Evolutionary conservation across 2,113 vertebrate species (phyloP).

Genomic region (Psittacula cyanocephala): DNA sequence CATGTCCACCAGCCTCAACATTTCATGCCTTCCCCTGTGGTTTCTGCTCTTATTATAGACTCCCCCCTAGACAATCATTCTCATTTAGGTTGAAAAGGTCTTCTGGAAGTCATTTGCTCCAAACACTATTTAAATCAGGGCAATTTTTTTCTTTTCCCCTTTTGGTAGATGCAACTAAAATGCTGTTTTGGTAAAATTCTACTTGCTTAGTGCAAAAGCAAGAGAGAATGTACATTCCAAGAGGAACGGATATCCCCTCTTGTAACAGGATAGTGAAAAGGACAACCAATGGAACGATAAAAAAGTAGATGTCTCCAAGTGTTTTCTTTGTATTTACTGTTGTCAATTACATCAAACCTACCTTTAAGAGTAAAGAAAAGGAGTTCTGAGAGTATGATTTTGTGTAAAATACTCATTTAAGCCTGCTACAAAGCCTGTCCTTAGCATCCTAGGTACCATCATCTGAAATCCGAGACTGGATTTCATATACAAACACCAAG

Average conservation of each 20-base stretch:
- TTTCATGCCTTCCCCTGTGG: background rate
- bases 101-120: background rate
- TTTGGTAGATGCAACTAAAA: background rate
- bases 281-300: background rate
- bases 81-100: background rate
- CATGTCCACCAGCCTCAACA: rapidly evolving
- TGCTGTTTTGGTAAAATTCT: background rate
- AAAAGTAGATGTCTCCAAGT: background rate
- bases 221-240: background rate
- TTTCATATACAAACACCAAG: background rate
- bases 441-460: background rate
- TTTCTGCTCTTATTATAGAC: background rate
- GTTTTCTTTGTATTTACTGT: background rate
- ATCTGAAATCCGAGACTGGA: background rate
- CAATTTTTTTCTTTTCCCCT: background rate
- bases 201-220: background rate
- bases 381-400: background rate
- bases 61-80: background rate
- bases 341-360: background rate
- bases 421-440: background rate
- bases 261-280: background rate
- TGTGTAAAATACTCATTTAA: background rate
- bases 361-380: background rate
- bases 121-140: background rate
- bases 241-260: background rate